These are phyloP conservation scores for Lepus timidus DNA, from an alignment of 2,113 vertebrate species.

Conservation along the genomic window DNA sequence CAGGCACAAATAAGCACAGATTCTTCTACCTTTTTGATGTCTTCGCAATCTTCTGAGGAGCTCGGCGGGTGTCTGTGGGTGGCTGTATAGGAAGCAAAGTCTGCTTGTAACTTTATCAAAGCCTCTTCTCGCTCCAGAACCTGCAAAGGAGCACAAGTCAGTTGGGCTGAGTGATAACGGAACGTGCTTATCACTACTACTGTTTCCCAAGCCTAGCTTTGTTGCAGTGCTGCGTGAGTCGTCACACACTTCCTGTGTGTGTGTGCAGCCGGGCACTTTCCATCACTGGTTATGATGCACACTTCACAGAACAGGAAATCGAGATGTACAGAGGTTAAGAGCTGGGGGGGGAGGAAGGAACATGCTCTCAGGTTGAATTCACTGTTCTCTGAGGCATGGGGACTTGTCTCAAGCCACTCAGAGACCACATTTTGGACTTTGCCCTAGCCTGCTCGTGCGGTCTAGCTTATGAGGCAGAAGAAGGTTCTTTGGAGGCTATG, in stretches of 20 bases:
- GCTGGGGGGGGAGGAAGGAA: neutral
- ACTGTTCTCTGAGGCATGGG: neutral
- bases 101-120: conserved; percentile 83
- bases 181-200: neutral
- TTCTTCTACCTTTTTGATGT: conserved; percentile 85
- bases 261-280: neutral
- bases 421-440: neutral
- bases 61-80: conserved; percentile 84
- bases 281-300: neutral
- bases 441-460: neutral
- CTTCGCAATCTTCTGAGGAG: conserved; percentile 80
- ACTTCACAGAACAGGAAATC: neutral
- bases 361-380: neutral
- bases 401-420: neutral
- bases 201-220: neutral
- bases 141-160: conserved; percentile 64
- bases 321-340: neutral
- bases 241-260: neutral
- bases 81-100: conserved; percentile 87
- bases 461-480: neutral
- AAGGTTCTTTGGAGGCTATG: neutral
- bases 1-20: conserved; percentile 9
- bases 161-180: neutral
- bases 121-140: conserved; percentile 83
- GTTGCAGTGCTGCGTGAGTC: neutral